A percentile compares a stretch with the other conserved stretches of the same genome.
phyloP scores from a whole-genome alignment of 1,140 invertebrate species.

The Diabrotica undecimpunctata region DNA sequence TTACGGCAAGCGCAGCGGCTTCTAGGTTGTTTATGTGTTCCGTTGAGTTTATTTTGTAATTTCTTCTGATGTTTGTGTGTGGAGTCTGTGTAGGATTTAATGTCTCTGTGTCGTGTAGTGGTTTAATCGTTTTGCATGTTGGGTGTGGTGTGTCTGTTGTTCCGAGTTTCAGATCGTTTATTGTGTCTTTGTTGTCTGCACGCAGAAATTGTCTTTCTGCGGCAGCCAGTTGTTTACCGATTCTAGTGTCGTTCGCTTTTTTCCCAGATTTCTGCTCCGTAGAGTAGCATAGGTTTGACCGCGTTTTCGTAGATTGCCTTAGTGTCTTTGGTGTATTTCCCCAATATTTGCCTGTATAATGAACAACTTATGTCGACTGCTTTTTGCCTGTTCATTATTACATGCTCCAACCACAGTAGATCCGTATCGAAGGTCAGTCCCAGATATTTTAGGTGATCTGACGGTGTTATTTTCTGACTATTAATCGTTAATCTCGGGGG shows the following conservation, averaged over 20 bases:
- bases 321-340: neutral
- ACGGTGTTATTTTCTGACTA: neutral
- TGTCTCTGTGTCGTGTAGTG: too few relatives aligned
- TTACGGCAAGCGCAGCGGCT: too few relatives aligned
- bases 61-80: too few relatives aligned
- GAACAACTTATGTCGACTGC: neutral
- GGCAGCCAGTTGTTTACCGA: conserved; percentile 19
- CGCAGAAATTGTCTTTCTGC: conserved; percentile 4
- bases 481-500: conserved; percentile 19
- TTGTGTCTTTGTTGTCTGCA: conserved; percentile 9
- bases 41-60: too few relatives aligned
- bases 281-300: neutral
- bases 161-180: too few relatives aligned
- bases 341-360: neutral
- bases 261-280: conserved; percentile 29
- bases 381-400: conserved; percentile 15
- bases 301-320: neutral
- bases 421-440: conserved; percentile 25
- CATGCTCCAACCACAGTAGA: conserved; percentile 23
- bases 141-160: too few relatives aligned
- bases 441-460: conserved; percentile 22
- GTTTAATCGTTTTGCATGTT: too few relatives aligned
- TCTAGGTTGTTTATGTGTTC: too few relatives aligned
- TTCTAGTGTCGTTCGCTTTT: conserved; percentile 8
- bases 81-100: too few relatives aligned